Base-by-base conservation (phyloP, 2,888 invertebrate species). In the Epistrophe eligans region DNA sequence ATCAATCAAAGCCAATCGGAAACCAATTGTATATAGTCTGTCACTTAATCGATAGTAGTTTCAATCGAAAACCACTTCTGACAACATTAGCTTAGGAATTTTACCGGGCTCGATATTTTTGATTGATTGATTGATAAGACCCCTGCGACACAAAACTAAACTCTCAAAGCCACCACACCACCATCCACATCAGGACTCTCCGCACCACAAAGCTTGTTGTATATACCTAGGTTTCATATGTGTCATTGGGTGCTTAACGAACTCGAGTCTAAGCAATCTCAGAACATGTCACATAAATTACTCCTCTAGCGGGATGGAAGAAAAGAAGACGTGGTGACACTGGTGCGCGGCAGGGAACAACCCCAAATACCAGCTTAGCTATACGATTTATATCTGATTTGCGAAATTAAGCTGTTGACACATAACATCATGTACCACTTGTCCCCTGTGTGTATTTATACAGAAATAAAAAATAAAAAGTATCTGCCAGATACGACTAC, bases 391-490 rank as follows among this genome's bases (percentile, higher is more conserved):
- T 88, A 89, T 89, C 89, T 84, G 82, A 88, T 88, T 88, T 90
- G 90, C 90, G 90, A 91, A 92, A 92, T 92, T 92, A 91, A 92
- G 92, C 92, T 91, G 92, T 92, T 92, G 91, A 91, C 91, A 92
- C 91, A 92, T 91, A 91, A 91, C 92, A 92, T 92, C 91, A 91
- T 91, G 91, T 91, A 91, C 90, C 91, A 91, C 91, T 91, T 91
- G 91, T 91, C 90, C 90, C 45, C 83, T 73, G 79, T 83, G 76
- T 76, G 79, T 83, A 24, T 38, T 58, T 82, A 66, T 64, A 76
- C 71, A 77, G 48, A 67, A 32, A n/a, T n/a, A n/a, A 32, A 4
- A n/a, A 48, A 48, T 8, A 38, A 87, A 70, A 74, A 62, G n/a
- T 58, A 81, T 77, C 81, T 62, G 64, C 48, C 67, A 67, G 35